phyloP scores from a whole-genome alignment of 2,888 invertebrate species.

The Caenorhabditis wallacei region DNA sequence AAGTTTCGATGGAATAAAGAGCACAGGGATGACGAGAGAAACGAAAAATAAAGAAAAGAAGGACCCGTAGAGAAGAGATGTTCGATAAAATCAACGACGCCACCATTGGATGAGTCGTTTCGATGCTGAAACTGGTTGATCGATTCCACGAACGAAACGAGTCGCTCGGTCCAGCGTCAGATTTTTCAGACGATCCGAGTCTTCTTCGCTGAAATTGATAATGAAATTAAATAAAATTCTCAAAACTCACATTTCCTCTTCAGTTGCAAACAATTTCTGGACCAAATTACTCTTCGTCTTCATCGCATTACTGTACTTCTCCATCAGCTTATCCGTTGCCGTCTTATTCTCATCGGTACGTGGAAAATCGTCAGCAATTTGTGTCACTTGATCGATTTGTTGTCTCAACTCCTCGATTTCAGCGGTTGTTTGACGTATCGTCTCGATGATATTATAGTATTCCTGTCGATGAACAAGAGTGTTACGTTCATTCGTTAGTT shows the following conservation, averaged over 20 bases:
- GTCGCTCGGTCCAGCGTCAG: constrained; percentile 68
- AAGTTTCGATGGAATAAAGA: background rate
- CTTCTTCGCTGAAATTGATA: constrained; percentile 66
- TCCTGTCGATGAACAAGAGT: constrained; percentile 70
- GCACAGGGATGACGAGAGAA: constrained; percentile 25
- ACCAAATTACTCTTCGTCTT: constrained; percentile 69
- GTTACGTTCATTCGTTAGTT: constrained; percentile 74
- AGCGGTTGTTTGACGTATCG: constrained; percentile 57
- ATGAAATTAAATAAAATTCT: background rate
- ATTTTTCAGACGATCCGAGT: constrained; percentile 69
- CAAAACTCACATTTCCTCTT: constrained; percentile 68
- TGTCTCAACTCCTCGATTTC: constrained; percentile 58
- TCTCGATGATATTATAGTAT: constrained; percentile 75
- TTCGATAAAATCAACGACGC: constrained; percentile 38
- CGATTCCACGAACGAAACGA: constrained; percentile 71
- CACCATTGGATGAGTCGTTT: constrained; percentile 70
- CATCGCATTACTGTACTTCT: constrained; percentile 70
- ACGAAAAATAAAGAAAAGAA: background rate
- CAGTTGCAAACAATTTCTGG: constrained; percentile 66
- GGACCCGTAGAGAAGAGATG: constrained; percentile 29
- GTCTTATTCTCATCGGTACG: constrained; percentile 75
- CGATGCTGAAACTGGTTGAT: constrained; percentile 73
- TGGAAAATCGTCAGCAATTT: constrained; percentile 60
- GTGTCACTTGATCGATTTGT: constrained; percentile 62
- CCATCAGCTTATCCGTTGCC: constrained; percentile 74